Evolutionary conservation across 2,888 invertebrate species (phyloP), one percentile per base, ranked within the genome.

Genomic region (Ferrisia virgata): DNA sequence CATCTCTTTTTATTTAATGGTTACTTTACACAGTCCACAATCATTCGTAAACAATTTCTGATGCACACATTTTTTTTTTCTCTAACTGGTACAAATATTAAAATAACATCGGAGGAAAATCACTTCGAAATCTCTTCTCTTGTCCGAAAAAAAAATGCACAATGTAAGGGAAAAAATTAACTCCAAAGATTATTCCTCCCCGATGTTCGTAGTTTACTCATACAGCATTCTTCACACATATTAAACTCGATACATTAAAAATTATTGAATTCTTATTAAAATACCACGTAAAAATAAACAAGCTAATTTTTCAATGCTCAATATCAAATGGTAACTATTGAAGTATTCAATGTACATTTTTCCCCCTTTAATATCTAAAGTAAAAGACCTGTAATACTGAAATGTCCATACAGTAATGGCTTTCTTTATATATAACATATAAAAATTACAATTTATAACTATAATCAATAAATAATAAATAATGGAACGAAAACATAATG

Each of bases 291-390:
- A 58, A 53, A 58, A 53, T 18, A 31, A 18, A 64, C 28, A 80
- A 81, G 53, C 33, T 64, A 58, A 81, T 81, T 81, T 81, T 53
- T 81, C 81, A 81, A 58, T 58, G 53, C 58, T 58, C 58, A 53
- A 31, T 31, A 43, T 36, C 53, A 81, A 58, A 81, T 81, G 81
- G 81, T 81, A 81, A 81, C 81, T 81, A 58, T 64, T 80, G 36
- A 64, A 58, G 33, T 64, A 53, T 31, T 28, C n/a, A 33, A 72
- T 72, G 72, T 72, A 72, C 33, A 33, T 33, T 72, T 72, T 72
- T 58, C 13, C 31, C 31, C 28, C 18, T 58, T 58, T 58, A 2
- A 22, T n/a, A 58, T 25, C 18, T 58, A 18, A 64, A 64, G 33
- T 64, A 64, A 64, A 64, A 64, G 11, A 64, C 28, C 28, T 64